These are phyloP conservation scores for Neuroterus valhalla DNA, from an alignment of 1,140 invertebrate genomes.

Conservation along the genomic window DNA sequence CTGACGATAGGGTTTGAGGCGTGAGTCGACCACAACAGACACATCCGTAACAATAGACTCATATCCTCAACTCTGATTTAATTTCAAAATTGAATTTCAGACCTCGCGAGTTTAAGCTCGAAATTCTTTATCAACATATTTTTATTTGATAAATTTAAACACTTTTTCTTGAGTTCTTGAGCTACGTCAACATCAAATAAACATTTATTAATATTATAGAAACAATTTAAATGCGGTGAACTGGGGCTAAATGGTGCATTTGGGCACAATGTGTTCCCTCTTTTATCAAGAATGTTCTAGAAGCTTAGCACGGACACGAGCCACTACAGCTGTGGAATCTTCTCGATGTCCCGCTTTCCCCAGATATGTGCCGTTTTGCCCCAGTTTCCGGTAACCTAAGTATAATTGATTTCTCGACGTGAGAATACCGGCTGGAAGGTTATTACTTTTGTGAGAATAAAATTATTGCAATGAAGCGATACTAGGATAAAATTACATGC, in stretches of 20 bases:
- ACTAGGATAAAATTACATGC: slow-evolving; percentile 30
- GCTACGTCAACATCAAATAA: background rate
- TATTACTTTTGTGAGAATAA: background rate
- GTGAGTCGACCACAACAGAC: slow-evolving; percentile 37
- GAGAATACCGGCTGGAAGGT: background rate
- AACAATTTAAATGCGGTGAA: background rate
- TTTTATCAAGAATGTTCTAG: too few species aligned
- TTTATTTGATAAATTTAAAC: background rate
- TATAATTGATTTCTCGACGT: too few species aligned
- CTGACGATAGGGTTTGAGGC: slow-evolving; percentile 53
- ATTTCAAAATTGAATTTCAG: slow-evolving; percentile 51
- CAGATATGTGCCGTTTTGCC: too few species aligned
- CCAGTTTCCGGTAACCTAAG: too few species aligned
- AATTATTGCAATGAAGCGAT: background rate
- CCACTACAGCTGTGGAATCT: too few species aligned
- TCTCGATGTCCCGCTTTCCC: too few species aligned
- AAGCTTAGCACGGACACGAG: too few species aligned
- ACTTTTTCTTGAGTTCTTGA: background rate
- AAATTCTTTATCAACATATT: background rate
- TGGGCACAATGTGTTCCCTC: too few species aligned
- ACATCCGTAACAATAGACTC: slow-evolving; percentile 31
- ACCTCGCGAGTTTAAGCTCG: slow-evolving; percentile 21
- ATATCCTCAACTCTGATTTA: slow-evolving; percentile 12
- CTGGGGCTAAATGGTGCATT: too few species aligned
- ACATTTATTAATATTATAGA: background rate